These are phyloP conservation scores for Clarias batrachus DNA, from an alignment of 2,113 vertebrate species.

Conservation along the genomic window DNA sequence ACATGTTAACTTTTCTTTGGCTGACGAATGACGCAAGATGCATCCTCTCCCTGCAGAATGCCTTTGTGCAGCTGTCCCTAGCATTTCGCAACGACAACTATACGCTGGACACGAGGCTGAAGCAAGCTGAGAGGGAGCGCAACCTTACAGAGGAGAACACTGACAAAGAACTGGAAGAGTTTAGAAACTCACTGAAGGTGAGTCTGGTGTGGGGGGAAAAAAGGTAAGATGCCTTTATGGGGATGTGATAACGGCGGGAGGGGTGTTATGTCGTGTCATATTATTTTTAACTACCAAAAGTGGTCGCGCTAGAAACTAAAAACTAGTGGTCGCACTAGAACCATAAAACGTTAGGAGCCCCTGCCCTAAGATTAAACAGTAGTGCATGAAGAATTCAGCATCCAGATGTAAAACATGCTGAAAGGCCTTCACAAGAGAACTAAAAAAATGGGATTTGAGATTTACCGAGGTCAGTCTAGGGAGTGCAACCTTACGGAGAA, in stretches of 20 bases:
- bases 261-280: neutral
- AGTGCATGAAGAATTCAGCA: neutral
- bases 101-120: constrained; percentile 90
- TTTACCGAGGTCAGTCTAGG: constrained; percentile 53
- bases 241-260: neutral
- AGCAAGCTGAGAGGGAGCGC: constrained; percentile 90
- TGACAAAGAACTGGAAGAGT: constrained; percentile 93
- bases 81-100: constrained; percentile 99
- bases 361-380: neutral
- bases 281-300: neutral
- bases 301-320: neutral
- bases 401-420: neutral
- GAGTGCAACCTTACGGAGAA: constrained; percentile 90
- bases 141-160: constrained; percentile 93
- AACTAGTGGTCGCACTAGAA: neutral
- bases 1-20: neutral
- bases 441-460: neutral
- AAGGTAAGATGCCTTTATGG: neutral
- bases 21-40: neutral
- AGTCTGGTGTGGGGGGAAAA: constrained; percentile 28
- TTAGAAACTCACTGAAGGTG: constrained; percentile 90
- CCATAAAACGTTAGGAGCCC: neutral
- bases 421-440: neutral
- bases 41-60: constrained; percentile 80
- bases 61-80: constrained; percentile 95